phyloP scores from a whole-genome alignment of 2,888 invertebrate genomes.

The Phortica magna region DNA sequence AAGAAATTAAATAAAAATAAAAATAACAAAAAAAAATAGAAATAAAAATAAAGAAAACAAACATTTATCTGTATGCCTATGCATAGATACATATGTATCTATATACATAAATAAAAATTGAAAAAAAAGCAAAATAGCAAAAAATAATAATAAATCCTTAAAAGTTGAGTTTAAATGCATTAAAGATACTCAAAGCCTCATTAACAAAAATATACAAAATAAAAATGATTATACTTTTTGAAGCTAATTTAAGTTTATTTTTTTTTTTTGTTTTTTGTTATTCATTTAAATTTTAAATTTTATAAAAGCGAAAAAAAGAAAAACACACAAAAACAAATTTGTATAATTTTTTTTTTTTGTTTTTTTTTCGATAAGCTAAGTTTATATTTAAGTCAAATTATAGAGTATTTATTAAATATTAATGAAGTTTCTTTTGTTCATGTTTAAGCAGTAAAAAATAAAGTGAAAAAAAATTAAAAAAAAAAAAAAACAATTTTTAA shows the following conservation, averaged over 20 bases:
- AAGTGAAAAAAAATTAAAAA: slow-evolving; percentile 11
- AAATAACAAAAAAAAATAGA: not conserved
- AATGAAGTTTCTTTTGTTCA: slow-evolving; percentile 21
- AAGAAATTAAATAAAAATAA: not conserved
- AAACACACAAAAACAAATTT: too few species aligned
- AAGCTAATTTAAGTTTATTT: not conserved
- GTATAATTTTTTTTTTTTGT: slow-evolving; percentile 17
- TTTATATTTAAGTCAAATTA: slow-evolving; percentile 7
- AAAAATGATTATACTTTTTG: slow-evolving; percentile 9
- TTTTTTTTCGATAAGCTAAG: slow-evolving; percentile 10
- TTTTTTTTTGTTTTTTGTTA: not conserved
- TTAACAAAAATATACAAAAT: not conserved
- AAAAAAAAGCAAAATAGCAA: not conserved
- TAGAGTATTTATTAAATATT: not conserved
- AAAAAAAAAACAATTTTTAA: not conserved
- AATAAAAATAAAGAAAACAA: not conserved
- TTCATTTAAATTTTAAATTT: not conserved
- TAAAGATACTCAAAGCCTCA: not conserved
- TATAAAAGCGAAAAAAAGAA: not conserved
- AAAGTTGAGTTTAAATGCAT: not conserved
- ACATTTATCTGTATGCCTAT: not conserved
- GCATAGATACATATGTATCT: not conserved
- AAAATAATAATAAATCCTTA: not conserved
- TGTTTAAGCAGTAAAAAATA: slow-evolving; percentile 7
- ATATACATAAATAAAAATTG: not conserved